Evolutionary conservation across 2,888 invertebrate genomes (phyloP), one percentile per base, ranked within the genome.

Genomic region (Phalangium opilio): DNA sequence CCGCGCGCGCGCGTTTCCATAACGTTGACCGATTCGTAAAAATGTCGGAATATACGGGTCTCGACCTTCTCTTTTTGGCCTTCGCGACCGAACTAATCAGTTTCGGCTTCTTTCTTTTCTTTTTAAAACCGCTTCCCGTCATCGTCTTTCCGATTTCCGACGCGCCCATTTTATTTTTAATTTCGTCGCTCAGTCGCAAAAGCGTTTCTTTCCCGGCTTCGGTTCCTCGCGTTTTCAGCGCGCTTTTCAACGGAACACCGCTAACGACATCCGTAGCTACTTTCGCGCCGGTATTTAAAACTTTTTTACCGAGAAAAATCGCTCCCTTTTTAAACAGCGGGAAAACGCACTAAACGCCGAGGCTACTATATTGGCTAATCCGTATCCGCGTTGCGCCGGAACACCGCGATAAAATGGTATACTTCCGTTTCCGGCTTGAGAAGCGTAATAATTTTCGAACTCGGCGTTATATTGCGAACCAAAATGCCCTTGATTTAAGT

Each of bases 51-150:
- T 27, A 27, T 8, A 7, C 8, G 8, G 27, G 27, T 7, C 5
- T 27, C 4, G 27, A 27, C 27, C 27, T 27, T 27, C 8, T 27
- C 27, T 27, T 27, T 8, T 27, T 27, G 5, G 27, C 27, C 4
- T 4, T 27, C 27, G 8, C 27, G 4, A 27, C 27, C 27, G 27
- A 36, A 46, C 45, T 49, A 45, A 49, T 4, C 5, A 10, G 15
- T 20, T 39, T 43, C 8, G 19, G n/a, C 2, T 12, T 3, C 4
- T 45, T 44, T 5, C 42, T 41, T 21, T 43, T 50, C 14, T 42
- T 50, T 50, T 50, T 47, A 47, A 44, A 34, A 18, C 38, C 18
- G 41, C 42, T 44, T 8, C 44, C 50, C 7, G 36, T 20, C 44
- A 50, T 50, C n/a, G n/a, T n/a, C n/a, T n/a, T n/a, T n/a, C n/a